Evolutionary conservation across 2,888 invertebrate species (phyloP).

Genomic region (Parnassius mnemosyne): DNA sequence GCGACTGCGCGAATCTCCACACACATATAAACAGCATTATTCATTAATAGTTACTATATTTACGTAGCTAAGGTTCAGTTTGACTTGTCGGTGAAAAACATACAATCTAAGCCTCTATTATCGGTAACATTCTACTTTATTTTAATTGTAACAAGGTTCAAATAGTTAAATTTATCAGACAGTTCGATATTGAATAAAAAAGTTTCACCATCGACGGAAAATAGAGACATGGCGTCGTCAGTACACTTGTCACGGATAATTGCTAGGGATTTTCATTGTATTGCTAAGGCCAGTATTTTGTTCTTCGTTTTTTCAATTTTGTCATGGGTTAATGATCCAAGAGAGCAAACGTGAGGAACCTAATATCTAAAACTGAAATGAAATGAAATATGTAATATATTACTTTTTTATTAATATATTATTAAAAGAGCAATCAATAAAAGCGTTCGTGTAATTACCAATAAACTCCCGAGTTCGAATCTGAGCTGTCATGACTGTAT

Average conservation of each 20-base stretch:
- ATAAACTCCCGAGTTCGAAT: no score
- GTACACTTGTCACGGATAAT: slow-evolving; percentile 48
- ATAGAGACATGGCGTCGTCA: slow-evolving; percentile 61
- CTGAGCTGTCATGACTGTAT: no score
- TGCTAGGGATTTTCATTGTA: slow-evolving; percentile 30
- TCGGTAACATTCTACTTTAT: slow-evolving; percentile 28
- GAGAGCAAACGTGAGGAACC: neutral
- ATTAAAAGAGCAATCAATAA: no score
- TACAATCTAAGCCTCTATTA: slow-evolving; percentile 30
- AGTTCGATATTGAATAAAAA: slow-evolving; percentile 39
- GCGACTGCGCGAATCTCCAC: slow-evolving; percentile 63
- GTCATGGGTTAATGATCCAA: neutral
- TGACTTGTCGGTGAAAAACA: slow-evolving; percentile 31
- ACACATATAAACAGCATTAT: slow-evolving; percentile 39
- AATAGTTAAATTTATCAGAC: slow-evolving; percentile 26
- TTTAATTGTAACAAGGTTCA: slow-evolving; percentile 29
- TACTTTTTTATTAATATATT: no score
- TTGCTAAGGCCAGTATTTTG: slow-evolving; percentile 16
- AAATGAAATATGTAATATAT: no score
- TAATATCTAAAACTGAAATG: neutral
- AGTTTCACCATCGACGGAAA: slow-evolving; percentile 63
- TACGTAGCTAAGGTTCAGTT: slow-evolving; percentile 36
- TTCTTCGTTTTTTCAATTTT: slow-evolving; percentile 16
- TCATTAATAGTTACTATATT: slow-evolving; percentile 36
- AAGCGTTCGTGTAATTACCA: no score